Evolutionary conservation across 2,797 vertebrate genomes (phyloP).

Genomic region (Pseudochaenichthys georgianus): DNA sequence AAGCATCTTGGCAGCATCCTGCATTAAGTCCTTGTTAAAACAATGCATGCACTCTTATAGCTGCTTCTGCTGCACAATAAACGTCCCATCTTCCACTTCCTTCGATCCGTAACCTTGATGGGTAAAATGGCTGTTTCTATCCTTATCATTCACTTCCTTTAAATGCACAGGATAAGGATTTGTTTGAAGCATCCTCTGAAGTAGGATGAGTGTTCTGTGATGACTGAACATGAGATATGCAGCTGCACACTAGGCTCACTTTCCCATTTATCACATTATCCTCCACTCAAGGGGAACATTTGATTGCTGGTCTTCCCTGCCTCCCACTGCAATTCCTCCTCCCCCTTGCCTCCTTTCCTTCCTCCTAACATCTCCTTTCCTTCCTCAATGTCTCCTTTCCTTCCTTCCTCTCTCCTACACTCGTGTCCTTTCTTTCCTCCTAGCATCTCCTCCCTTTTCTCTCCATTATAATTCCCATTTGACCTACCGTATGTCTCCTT

Average conservation of each 20-base stretch:
- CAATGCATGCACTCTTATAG: background rate
- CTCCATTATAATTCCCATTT: too few species aligned
- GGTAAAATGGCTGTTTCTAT: constrained; percentile 18
- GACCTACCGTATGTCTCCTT: too few species aligned
- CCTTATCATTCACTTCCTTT: constrained; percentile 29
- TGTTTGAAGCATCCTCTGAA: constrained; percentile 47
- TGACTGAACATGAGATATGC: constrained; percentile 62
- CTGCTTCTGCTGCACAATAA: background rate
- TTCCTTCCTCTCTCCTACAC: too few species aligned
- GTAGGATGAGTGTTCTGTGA: background rate
- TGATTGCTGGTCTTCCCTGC: constrained; percentile 1
- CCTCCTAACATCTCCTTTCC: too few species aligned
- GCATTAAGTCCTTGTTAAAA: constrained; percentile 13
- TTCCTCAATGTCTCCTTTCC: too few species aligned
- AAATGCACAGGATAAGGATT: constrained; percentile 52
- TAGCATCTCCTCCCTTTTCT: too few species aligned
- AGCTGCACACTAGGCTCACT: constrained; percentile 38
- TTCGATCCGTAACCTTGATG: constrained; percentile 1
- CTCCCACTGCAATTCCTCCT: background rate
- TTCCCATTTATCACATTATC: constrained; percentile 35
- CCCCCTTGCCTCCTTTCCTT: too few species aligned
- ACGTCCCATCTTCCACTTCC: constrained; percentile 15
- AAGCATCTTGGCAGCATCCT: constrained; percentile 15
- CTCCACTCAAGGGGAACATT: constrained; percentile 22
- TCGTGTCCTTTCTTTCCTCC: too few species aligned